Conservation (phyloP, 2,113 vertebrate species). For the Dromiciops gliroides region DNA sequence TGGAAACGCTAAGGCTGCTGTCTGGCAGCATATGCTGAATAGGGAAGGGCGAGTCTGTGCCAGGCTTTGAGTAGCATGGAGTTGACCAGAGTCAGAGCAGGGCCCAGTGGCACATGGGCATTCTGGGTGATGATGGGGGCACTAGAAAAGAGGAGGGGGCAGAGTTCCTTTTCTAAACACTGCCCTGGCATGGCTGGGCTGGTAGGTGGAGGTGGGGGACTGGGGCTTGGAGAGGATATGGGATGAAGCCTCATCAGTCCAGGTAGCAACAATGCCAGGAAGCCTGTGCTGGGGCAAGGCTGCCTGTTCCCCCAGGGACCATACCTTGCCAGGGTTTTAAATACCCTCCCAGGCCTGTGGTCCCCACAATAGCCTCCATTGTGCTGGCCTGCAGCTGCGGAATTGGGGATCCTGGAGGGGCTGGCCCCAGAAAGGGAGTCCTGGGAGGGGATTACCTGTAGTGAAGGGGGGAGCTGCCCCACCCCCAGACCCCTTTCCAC, state of each 20-base stretch:
- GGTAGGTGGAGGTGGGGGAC: not conserved
- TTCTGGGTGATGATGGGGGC: not conserved
- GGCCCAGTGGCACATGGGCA: not conserved
- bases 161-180: not conserved
- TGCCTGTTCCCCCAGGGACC: conserved; percentile 34
- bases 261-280: conserved; percentile 72
- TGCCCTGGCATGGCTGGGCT: not conserved
- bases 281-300: conserved; percentile 56
- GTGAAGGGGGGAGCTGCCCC: not conserved
- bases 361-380: conserved; percentile 67
- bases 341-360: conserved; percentile 28
- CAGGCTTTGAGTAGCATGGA: not conserved
- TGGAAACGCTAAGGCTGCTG: not conserved
- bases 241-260: not conserved
- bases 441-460: not conserved
- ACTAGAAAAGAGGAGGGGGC: not conserved
- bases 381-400: conserved; percentile 51
- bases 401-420: conserved; percentile 24
- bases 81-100: not conserved
- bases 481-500: not conserved
- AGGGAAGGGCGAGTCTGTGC: too few species aligned
- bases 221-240: not conserved
- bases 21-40: not conserved
- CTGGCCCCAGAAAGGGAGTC: conserved; percentile 11
- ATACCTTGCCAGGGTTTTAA: conserved; percentile 67